These are phyloP conservation scores for Merluccius polli DNA, from an alignment of 2,797 vertebrate species.

Conservation along the genomic window DNA sequence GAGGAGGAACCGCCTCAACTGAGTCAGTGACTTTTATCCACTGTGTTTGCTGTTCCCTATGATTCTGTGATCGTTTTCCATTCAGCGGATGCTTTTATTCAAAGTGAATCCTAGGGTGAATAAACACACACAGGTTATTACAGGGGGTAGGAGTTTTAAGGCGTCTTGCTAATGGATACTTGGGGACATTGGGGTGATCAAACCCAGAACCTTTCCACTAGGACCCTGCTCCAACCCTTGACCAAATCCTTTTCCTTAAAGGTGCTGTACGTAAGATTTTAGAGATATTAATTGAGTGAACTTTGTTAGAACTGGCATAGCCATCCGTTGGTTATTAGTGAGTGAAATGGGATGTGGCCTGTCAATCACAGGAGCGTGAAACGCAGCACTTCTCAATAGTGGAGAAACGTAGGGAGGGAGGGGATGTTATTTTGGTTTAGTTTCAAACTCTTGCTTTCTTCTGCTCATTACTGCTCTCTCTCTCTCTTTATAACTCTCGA, in stretches of 20 bases:
- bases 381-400: neutral
- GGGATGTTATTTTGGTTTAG: neutral
- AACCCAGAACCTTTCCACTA: neutral
- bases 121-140: neutral
- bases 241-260: no score
- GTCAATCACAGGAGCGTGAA: neutral
- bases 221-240: no score
- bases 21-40: conserved; percentile 63
- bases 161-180: neutral
- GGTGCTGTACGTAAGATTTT: no score
- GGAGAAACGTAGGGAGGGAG: neutral
- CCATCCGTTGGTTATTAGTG: neutral
- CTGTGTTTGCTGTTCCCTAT: neutral
- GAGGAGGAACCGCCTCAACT: conserved; percentile 57
- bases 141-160: no score
- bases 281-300: neutral
- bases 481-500: neutral
- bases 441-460: neutral
- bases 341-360: neutral
- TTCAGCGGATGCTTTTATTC: neutral
- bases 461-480: neutral
- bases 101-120: neutral
- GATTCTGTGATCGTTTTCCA: neutral
- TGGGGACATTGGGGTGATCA: neutral
- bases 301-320: neutral